Conservation (phyloP, 2,888 invertebrate genomes). For the Uloborus plumipes region DNA sequence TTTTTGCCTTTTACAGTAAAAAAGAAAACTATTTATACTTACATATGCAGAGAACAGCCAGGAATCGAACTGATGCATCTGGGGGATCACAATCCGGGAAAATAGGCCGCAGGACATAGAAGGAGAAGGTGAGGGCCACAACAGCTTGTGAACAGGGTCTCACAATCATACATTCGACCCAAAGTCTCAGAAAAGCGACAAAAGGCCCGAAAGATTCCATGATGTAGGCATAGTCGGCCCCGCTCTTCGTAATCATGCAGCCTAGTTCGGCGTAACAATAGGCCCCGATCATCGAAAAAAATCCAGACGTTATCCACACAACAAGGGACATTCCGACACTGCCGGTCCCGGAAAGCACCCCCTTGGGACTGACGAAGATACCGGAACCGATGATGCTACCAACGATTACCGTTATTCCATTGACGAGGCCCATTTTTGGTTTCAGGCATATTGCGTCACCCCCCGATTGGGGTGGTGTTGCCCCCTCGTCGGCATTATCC, state of each 20-base stretch:
- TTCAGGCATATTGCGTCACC: constrained; percentile 83
- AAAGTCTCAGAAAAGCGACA: constrained; percentile 93
- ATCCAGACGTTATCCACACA: constrained; percentile 92
- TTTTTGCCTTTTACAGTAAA: too few species aligned
- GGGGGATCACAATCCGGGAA: constrained; percentile 95
- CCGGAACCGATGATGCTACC: constrained; percentile 97
- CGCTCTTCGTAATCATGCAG: constrained; percentile 92
- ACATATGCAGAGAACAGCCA: constrained; percentile 96
- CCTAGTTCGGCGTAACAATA: constrained; percentile 99
- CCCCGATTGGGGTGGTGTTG: not conserved
- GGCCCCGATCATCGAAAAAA: constrained; percentile 97
- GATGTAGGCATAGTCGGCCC: constrained; percentile 98
- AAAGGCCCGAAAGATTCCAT: constrained; percentile 99
- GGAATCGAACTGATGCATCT: constrained; percentile 84
- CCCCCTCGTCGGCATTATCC: not conserved
- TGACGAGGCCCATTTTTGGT: constrained; percentile 93
- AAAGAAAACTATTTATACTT: constrained; percentile 76
- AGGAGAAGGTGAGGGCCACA: constrained; percentile 96
- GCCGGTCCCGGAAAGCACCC: constrained; percentile 89
- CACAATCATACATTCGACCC: constrained; percentile 99
- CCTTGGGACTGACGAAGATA: constrained; percentile 95
- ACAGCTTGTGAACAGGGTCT: constrained; percentile 97
- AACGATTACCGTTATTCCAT: constrained; percentile 95
- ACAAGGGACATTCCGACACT: constrained; percentile 93
- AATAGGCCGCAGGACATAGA: constrained; percentile 95